Conservation (phyloP, 2,113 vertebrate species). For the Hemiprocne comata region DNA sequence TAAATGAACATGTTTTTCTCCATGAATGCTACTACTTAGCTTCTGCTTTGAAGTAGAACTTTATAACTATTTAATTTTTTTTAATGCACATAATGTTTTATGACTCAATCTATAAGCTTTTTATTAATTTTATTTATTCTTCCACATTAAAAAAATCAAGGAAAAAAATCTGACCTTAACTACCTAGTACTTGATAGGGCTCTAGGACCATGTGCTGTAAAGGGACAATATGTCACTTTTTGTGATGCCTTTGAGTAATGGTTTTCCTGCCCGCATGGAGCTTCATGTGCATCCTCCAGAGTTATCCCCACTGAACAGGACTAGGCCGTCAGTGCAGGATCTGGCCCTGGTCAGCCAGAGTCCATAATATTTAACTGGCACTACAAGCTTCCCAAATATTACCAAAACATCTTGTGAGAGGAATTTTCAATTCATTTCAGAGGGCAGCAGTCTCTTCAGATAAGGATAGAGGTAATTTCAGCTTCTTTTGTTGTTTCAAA, state of each 20-base stretch:
- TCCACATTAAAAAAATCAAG: background rate
- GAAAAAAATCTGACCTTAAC: background rate
- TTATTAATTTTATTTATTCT: background rate
- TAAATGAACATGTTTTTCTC: background rate
- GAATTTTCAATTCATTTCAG: constrained; percentile 2
- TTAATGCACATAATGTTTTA: background rate
- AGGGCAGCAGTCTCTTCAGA: background rate
- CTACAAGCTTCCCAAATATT: background rate
- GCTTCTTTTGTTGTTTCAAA: background rate
- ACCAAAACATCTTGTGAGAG: background rate
- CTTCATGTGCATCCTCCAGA: background rate
- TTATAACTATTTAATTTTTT: background rate
- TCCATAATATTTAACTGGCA: background rate
- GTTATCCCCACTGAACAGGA: background rate
- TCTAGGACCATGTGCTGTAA: background rate
- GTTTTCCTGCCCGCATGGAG: background rate
- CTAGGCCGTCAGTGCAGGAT: background rate
- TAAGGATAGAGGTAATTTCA: background rate
- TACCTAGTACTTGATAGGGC: background rate
- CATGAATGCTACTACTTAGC: background rate
- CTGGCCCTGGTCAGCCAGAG: background rate
- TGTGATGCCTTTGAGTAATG: background rate
- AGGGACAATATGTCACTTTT: background rate
- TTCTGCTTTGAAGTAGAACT: background rate
- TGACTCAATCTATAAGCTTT: background rate